Evolutionary conservation across 2,888 invertebrate species (phyloP).

Genomic region (Sinotaia quadrata): DNA sequence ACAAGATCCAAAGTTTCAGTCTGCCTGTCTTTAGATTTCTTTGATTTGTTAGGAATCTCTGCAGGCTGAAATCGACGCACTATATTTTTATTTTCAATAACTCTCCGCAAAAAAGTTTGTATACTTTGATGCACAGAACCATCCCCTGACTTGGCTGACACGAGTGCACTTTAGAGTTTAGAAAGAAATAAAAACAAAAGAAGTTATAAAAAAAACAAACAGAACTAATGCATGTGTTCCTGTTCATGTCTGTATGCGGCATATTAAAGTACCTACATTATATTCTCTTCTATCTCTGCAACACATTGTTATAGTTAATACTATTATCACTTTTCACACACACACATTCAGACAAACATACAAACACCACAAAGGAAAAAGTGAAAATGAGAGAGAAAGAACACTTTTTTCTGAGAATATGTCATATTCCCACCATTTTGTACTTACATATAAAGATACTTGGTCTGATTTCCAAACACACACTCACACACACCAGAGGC

Average conservation of each 20-base stretch:
- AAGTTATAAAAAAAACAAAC: not conserved
- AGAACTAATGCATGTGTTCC: too few relatives aligned
- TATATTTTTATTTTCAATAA: slow-evolving; percentile 53
- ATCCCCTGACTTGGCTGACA: slow-evolving; percentile 59
- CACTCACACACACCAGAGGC: too few relatives aligned
- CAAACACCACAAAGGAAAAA: not conserved
- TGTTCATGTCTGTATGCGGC: too few relatives aligned
- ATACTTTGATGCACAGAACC: slow-evolving; percentile 58
- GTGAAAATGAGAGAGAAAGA: too few relatives aligned
- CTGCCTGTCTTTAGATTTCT: slow-evolving; percentile 38
- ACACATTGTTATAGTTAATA: not conserved
- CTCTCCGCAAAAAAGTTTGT: slow-evolving; percentile 57
- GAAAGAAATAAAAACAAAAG: not conserved
- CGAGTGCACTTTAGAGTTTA: slow-evolving; percentile 55
- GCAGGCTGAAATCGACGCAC: slow-evolving; percentile 47
- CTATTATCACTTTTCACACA: not conserved
- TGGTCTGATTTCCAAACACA: too few relatives aligned
- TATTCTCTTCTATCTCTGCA: too few relatives aligned
- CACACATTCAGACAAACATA: not conserved
- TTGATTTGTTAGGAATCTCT: slow-evolving; percentile 33
- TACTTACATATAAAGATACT: too few relatives aligned
- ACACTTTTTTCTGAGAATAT: too few relatives aligned
- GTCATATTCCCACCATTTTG: too few relatives aligned
- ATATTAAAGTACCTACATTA: not conserved
- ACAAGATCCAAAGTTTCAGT: slow-evolving; percentile 46